A percentile compares a stretch with the other conserved stretches of the same genome.
These are phyloP conservation scores for Mus pahari DNA, from an alignment of 2,113 vertebrate genomes.

Conservation along the genomic window DNA sequence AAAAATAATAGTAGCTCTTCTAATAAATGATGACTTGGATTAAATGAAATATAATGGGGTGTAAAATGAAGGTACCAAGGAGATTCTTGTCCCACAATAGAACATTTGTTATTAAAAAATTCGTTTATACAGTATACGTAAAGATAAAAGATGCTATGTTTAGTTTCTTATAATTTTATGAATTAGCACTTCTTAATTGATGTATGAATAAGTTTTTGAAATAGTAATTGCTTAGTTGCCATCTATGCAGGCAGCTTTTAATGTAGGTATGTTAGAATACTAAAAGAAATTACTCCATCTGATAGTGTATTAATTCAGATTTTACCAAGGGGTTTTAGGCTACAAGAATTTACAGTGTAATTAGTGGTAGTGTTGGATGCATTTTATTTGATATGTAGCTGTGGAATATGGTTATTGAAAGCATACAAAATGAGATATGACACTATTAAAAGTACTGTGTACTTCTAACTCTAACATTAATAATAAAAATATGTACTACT, in stretches of 20 bases:
- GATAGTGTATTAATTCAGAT: background rate
- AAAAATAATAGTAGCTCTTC: background rate
- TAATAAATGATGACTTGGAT: background rate
- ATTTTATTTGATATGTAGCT: background rate
- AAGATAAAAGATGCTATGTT: background rate
- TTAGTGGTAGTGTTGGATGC: background rate
- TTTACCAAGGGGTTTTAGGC: background rate
- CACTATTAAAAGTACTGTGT: background rate
- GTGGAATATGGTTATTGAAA: background rate
- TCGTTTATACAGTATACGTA: accelerated
- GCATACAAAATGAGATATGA: background rate
- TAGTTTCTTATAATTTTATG: background rate
- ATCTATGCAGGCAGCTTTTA: background rate
- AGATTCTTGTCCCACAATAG: background rate
- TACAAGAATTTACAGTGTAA: background rate
- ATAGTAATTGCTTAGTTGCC: background rate
- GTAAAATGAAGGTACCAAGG: background rate
- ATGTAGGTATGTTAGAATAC: background rate
- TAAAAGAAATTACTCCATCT: background rate
- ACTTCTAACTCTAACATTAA: background rate
- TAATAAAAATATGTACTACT: background rate
- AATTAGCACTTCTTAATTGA: background rate
- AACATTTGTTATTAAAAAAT: background rate
- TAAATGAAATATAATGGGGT: background rate
- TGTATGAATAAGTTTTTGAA: background rate